A percentile compares a stretch with the other conserved stretches of the same genome.
Conservation (phyloP, 2,113 vertebrate species). For the western clawed frog (Xenopus tropicalis) region UCB_Xtro_10.0 CM004445.2:8606501-8607000, state of each 20-base stretch:
- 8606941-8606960: too few relatives aligned
- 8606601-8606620: slow-evolving; percentile 68
- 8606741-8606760: slow-evolving; percentile 81
- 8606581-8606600: slow-evolving; percentile 58
- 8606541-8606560: not conserved
- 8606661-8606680: slow-evolving; percentile 84
- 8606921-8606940: not conserved
- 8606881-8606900: not conserved
- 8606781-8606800: slow-evolving; percentile 85
- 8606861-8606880: not conserved
- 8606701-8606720: slow-evolving; percentile 67
- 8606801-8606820: slow-evolving; percentile 77
- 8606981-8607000: not conserved
- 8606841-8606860: slow-evolving; percentile 71
- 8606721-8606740: slow-evolving; percentile 74
- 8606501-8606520: too few relatives aligned
- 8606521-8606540: too few relatives aligned
- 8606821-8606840: slow-evolving; percentile 73
- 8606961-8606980: too few relatives aligned
- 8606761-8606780: slow-evolving; percentile 89
- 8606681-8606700: slow-evolving; percentile 67
- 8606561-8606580: slow-evolving; percentile 73
- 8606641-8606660: slow-evolving; percentile 84
- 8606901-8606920: not conserved
- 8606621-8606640: slow-evolving; percentile 46